Evolutionary conservation across 2,113 vertebrate species (phyloP).

Genomic region (Vulpes ferrilata): DNA sequence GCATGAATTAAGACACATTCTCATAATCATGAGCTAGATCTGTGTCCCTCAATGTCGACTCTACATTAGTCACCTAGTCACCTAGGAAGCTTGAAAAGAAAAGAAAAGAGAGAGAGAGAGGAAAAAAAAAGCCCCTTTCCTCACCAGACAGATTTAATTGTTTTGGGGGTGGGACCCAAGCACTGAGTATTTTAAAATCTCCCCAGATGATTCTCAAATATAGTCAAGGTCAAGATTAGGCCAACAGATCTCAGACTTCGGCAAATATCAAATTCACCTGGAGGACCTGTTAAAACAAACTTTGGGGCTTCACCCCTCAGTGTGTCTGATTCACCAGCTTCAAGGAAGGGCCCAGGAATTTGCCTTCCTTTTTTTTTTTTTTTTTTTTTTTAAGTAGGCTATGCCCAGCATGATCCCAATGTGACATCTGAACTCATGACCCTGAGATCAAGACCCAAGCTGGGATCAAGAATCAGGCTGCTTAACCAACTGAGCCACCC

Average conservation of each 20-base stretch:
- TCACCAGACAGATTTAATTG: not conserved
- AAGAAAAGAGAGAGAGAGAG: not conserved
- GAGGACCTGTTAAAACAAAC: not conserved
- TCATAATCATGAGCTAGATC: not conserved
- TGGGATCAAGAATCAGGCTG: not conserved
- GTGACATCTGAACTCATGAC: not conserved
- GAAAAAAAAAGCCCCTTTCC: not conserved
- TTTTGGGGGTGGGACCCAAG: not conserved
- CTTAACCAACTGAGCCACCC: not conserved
- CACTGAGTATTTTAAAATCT: not conserved
- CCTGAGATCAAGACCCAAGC: not conserved
- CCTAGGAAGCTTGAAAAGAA: not conserved
- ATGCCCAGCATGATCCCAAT: not conserved
- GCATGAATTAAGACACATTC: not conserved
- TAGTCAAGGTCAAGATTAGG: constrained; percentile 14
- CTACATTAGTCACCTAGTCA: not conserved
- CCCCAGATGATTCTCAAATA: not conserved
- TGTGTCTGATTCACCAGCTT: accelerated
- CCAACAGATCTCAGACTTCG: not conserved
- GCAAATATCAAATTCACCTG: not conserved
- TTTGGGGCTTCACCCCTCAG: not conserved
- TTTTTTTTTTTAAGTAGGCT: not conserved
- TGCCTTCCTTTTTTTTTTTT: not conserved
- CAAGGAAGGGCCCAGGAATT: not conserved
- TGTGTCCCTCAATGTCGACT: not conserved